phyloP scores from a whole-genome alignment of 2,797 vertebrate species.

The Molossus molossus region DNA sequence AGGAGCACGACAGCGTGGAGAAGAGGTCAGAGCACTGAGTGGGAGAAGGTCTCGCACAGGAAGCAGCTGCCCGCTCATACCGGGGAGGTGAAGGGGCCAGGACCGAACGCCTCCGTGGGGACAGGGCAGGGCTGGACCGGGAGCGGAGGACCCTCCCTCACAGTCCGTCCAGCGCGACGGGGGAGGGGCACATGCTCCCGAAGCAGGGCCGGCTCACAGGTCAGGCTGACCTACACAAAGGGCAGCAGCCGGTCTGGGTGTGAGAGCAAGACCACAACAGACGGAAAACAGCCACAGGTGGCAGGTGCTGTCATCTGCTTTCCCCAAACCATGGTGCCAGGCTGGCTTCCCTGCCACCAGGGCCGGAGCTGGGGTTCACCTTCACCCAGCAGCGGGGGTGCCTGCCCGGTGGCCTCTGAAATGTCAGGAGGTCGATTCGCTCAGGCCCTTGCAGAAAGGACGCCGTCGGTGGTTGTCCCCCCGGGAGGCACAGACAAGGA shows the following conservation, averaged over 20 bases:
- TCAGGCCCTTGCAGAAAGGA: neutral
- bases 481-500: neutral
- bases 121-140: neutral
- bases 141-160: neutral
- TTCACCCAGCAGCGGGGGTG: neutral
- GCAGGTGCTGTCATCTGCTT: accelerated
- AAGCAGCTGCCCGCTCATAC: neutral
- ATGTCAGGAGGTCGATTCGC: neutral
- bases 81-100: neutral
- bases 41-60: neutral
- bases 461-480: neutral
- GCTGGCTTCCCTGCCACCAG: too few species aligned
- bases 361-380: too few species aligned
- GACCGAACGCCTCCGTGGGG: too few species aligned
- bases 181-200: accelerated
- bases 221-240: neutral
- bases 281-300: neutral
- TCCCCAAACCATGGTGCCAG: neutral
- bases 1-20: neutral
- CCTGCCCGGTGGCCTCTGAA: neutral
- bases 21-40: neutral
- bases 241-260: neutral
- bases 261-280: neutral
- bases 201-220: neutral
- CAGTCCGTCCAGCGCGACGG: neutral